Conservation (phyloP, 2,888 invertebrate genomes). For the Diplazon laetatorius region DNA sequence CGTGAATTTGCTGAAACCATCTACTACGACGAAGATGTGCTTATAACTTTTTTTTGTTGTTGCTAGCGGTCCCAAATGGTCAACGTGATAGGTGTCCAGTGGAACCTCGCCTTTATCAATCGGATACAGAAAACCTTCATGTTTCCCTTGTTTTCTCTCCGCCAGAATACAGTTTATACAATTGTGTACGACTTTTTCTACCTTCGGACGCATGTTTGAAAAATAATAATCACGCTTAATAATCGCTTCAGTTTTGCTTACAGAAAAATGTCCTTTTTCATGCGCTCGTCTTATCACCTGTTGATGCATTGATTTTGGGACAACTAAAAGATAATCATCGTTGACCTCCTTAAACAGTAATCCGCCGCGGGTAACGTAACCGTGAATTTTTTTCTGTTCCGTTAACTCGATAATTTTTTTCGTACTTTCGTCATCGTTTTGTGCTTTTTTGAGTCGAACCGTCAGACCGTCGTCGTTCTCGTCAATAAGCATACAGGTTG, state of each 20-base stretch:
- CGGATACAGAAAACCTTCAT: background rate
- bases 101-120: background rate
- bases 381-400: background rate
- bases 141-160: too few species aligned
- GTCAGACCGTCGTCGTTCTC: constrained; percentile 23
- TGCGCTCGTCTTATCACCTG: constrained; percentile 20
- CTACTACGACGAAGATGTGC: too few species aligned
- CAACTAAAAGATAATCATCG: constrained; percentile 16
- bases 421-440: constrained; percentile 20
- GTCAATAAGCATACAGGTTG: constrained; percentile 20
- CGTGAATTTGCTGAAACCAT: too few species aligned
- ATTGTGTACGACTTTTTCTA: too few species aligned
- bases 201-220: too few species aligned
- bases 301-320: constrained; percentile 28
- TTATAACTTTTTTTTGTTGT: too few species aligned
- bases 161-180: too few species aligned
- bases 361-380: constrained; percentile 17
- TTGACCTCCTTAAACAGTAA: constrained; percentile 16
- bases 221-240: too few species aligned
- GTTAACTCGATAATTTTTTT: background rate
- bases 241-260: background rate
- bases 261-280: constrained; percentile 22
- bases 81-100: too few species aligned
- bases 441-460: constrained; percentile 22
- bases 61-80: too few species aligned